Evolutionary conservation across 2,888 invertebrate genomes (phyloP), one percentile per base, ranked within the genome.

Genomic region (Macrophya annulata): DNA sequence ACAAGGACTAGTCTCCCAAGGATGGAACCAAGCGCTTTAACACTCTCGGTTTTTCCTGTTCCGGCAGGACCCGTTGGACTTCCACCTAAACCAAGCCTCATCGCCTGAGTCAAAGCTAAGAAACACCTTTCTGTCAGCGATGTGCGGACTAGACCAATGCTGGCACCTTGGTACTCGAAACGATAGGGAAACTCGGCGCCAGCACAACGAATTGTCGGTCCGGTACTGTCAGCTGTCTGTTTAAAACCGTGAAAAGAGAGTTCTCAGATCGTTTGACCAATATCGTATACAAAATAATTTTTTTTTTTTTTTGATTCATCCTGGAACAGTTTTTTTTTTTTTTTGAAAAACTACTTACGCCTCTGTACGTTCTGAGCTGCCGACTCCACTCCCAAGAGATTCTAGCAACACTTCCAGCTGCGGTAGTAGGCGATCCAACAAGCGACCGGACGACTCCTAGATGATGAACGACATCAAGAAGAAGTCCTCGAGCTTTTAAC

Each of bases 21-120:
- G 88, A 99, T 95, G 5, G 96, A 96, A 0, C 98, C 99, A 8
- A 99, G 94, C 0, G 99, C 98, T 94, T 99, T 99, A 0, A 99
- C 99, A 37, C 99, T 99, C 94, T 99, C 99, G 0, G 99, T 99
- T 94, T 99, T 99, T 0, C 99, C 99, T 0, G 99, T 99, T 85
- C 99, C 99, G 31, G 99, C 99, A 1, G 99, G 99, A 0, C 99
- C 99, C 90, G 99, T 99, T 0, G 99, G 99, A 94, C 99, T 99
- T 10, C 99, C 99, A 85, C 99, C 99, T 89, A 99, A 95, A 0
- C 99, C 99, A 94, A 99, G 96, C 91, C 97, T 97, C 96, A 99
- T 97, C 3, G 98, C 98, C 95, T 99, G 99, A 10, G 99, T 99
- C 86, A 99, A 94, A 71, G 99, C 99, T 85, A 99, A 95, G 94